A percentile compares a stretch with the other conserved stretches of the same genome.
These are phyloP conservation scores for Cephus pulcher DNA, from an alignment of 2,888 invertebrate species.

Conservation along the genomic window DNA sequence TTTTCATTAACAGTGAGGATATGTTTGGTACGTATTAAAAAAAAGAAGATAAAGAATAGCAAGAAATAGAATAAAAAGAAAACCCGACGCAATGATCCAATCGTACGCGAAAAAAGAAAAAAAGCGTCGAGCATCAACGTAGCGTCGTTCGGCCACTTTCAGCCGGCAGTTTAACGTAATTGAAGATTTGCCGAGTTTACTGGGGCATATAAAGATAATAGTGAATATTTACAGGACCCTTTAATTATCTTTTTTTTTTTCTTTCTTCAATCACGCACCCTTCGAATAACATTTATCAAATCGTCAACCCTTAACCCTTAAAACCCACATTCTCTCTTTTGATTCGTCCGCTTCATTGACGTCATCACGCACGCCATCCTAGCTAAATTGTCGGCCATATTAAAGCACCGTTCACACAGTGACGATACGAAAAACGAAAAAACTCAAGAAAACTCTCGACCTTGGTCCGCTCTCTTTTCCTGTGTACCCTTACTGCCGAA, in stretches of 20 bases:
- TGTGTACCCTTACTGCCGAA: conserved; percentile 22
- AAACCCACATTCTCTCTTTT: background rate
- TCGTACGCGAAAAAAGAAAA: too few species aligned
- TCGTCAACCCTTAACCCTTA: background rate
- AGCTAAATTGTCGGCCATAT: background rate
- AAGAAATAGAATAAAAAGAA: background rate
- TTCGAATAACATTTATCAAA: background rate
- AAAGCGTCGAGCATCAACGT: too few species aligned
- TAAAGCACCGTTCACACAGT: background rate
- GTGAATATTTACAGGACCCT: background rate
- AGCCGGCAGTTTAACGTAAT: too few species aligned
- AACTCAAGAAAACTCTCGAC: background rate
- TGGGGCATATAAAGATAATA: background rate
- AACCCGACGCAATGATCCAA: background rate
- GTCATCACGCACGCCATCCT: background rate
- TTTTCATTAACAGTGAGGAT: background rate
- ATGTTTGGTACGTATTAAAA: background rate
- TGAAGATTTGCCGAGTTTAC: background rate
- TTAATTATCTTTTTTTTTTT: background rate
- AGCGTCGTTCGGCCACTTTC: background rate
- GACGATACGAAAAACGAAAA: background rate
- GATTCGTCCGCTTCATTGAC: background rate
- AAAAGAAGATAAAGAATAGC: background rate
- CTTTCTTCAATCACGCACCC: background rate
- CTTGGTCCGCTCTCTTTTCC: background rate